Percentiles rank a stretch among this genome's conserved stretches.
phyloP scores from a whole-genome alignment of 2,113 vertebrate genomes.

The Sclerurus mexicanus region DNA sequence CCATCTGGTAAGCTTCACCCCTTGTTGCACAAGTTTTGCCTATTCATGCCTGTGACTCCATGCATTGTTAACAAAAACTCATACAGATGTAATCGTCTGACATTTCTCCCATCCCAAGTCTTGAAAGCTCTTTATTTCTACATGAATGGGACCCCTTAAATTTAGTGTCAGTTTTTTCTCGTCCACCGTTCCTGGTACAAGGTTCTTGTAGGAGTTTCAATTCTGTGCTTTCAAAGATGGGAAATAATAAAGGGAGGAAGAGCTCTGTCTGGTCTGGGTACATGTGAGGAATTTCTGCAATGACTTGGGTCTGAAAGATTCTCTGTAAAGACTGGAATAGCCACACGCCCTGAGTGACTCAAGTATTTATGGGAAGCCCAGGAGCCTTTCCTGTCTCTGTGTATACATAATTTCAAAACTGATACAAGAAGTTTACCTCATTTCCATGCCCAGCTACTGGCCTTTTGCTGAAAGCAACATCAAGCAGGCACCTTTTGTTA shows the following conservation, averaged over 20 bases:
- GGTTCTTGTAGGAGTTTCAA: not conserved
- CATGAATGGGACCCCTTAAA: not conserved
- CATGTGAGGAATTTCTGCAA: not conserved
- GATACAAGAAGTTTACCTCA: not conserved
- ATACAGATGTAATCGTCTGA: not conserved
- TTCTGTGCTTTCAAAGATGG: not conserved
- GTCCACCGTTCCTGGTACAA: not conserved
- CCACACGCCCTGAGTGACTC: not conserved
- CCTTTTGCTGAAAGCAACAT: not conserved
- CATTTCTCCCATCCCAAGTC: not conserved
- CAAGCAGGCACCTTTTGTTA: not conserved
- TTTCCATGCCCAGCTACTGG: not conserved
- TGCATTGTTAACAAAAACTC: not conserved
- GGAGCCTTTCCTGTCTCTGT: not conserved
- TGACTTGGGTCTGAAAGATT: not conserved
- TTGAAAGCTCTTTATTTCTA: not conserved
- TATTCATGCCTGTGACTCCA: not conserved
- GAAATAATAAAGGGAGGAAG: not conserved
- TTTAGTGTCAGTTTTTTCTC: not conserved
- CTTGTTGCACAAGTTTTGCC: not conserved
- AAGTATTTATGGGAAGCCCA: not conserved
- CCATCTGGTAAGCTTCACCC: not conserved
- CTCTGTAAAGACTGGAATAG: not conserved
- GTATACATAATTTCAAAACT: not conserved
- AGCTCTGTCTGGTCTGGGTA: not conserved